phyloP scores from a whole-genome alignment of 2,113 vertebrate genomes.

The Elachura formosa region DNA sequence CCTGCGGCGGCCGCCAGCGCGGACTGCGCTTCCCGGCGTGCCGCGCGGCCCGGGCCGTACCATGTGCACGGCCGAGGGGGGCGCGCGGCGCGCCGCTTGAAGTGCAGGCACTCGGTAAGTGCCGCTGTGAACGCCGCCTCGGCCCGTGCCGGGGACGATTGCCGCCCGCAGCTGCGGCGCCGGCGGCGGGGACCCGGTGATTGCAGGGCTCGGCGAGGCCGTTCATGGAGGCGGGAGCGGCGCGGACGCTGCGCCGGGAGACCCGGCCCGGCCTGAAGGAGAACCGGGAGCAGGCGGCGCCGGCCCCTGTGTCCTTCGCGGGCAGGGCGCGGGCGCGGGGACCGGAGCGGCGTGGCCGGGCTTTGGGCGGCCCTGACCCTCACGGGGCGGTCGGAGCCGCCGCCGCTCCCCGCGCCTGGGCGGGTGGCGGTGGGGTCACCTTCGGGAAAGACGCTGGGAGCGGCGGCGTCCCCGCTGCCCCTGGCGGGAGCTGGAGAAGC shows the following conservation, averaged over 20 bases:
- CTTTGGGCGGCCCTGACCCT: neutral
- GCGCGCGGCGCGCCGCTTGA: neutral
- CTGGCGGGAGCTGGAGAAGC: fast-evolving
- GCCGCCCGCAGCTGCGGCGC: neutral
- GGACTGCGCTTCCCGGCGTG: conserved; percentile 70
- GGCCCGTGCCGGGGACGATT: too few relatives aligned
- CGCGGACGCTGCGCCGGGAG: neutral
- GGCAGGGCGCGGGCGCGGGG: neutral
- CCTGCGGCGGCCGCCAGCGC: fast-evolving
- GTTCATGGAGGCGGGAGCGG: neutral
- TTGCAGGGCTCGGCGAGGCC: neutral
- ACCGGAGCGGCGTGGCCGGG: neutral
- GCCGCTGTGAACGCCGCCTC: too few relatives aligned
- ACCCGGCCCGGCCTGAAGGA: neutral
- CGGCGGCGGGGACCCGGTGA: neutral
- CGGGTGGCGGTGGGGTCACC: neutral
- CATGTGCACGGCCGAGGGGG: neutral
- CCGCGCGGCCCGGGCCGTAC: neutral
- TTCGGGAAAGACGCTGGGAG: too few relatives aligned
- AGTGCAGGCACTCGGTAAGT: conserved; percentile 28
- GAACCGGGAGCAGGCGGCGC: neutral
- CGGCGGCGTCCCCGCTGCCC: neutral
- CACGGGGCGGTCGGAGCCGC: neutral
- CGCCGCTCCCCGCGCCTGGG: neutral
- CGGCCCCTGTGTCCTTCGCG: neutral